Base-by-base conservation (phyloP, 2,797 vertebrate genomes). In the Brotogeris chrysoptera region DNA sequence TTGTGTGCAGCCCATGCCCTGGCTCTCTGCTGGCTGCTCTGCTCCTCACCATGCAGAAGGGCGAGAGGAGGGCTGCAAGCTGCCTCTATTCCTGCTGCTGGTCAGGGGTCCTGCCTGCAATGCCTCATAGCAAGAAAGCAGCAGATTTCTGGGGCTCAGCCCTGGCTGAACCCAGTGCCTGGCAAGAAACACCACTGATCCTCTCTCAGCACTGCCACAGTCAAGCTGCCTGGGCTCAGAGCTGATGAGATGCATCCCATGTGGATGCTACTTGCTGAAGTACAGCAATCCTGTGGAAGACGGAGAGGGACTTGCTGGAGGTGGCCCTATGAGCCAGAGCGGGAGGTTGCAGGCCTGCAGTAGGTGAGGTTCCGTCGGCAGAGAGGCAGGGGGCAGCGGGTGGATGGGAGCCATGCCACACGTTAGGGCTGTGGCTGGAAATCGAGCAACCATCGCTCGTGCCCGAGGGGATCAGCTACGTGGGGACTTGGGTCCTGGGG, bases 401-500 rank as follows among this genome's bases (percentile, higher is more conserved):
- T 3, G 47, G n/a, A 24, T 0, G 0, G 73, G n/a, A 69, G 63
- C 59, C 4, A 3, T 11, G 36, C 73, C 8, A 6, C 3, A 44
- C 49, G 0, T 13, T 32, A 8, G 41, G 83, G 44, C 55, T 59
- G 69, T 2, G 1, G 10, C 61, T 87, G 79, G 46, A 57, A 76
- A 71, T 39, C 39, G 16, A 36, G 15, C 52, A 60, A 8, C 13
- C 32, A 64, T 46, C 0, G 0, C 49, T 39, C 1, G 1, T 1
- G 16, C 46, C 43, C 0, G 0, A 38, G 39, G 2, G 74, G 68
- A 50, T 85, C 0, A 0, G 50, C 61, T 63, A 0, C 2, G 1
- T 0, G 3, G 39, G 46, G 53, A 17, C 70, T 76, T 1, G 0
- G 39, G 52, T 43, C 36, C 34, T 1, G 3, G 55, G 69, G 60